These are phyloP conservation scores for Phyllotreta cruciferae DNA, from an alignment of 2,888 invertebrate species.

Conservation along the genomic window DNA sequence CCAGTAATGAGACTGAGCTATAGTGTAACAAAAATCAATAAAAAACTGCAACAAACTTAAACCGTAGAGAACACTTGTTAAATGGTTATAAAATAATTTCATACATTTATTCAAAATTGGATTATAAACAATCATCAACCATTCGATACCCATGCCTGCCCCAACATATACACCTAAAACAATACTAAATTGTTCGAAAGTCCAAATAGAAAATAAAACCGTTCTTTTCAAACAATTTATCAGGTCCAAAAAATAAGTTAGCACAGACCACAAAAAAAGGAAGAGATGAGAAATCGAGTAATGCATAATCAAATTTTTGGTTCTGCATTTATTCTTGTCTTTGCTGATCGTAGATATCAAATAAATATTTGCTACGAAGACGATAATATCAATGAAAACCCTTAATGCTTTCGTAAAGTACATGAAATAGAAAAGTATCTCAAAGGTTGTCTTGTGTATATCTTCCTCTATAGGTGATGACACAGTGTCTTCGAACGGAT, in stretches of 20 bases:
- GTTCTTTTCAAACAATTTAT: background rate
- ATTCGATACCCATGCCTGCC: conserved; percentile 32
- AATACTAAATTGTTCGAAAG: conserved; percentile 32
- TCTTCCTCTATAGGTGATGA: background rate
- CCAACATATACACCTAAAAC: conserved; percentile 19
- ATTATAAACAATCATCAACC: conserved; percentile 25
- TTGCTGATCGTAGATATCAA: conserved; percentile 34
- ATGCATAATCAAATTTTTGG: conserved; percentile 38
- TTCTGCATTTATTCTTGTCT: conserved; percentile 32
- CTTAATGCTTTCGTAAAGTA: background rate
- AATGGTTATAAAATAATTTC: conserved; percentile 20
- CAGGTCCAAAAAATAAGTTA: conserved; percentile 28
- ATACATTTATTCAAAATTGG: conserved; percentile 4
- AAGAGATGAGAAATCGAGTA: conserved; percentile 37
- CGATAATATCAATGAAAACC: conserved; percentile 3
- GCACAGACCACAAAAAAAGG: conserved; percentile 27
- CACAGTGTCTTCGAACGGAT: conserved; percentile 1
- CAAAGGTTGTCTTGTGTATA: background rate
- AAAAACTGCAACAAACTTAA: conserved; percentile 11
- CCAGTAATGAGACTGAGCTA: background rate
- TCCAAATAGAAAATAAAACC: background rate
- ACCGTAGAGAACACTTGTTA: conserved; percentile 20
- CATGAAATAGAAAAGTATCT: background rate
- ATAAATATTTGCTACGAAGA: conserved; percentile 28
- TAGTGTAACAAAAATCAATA: too few species aligned